Percentiles rank a stretch among this genome's conserved stretches.
Conservation (phyloP, 2,113 vertebrate species). For the Phoenicopterus ruber region DNA sequence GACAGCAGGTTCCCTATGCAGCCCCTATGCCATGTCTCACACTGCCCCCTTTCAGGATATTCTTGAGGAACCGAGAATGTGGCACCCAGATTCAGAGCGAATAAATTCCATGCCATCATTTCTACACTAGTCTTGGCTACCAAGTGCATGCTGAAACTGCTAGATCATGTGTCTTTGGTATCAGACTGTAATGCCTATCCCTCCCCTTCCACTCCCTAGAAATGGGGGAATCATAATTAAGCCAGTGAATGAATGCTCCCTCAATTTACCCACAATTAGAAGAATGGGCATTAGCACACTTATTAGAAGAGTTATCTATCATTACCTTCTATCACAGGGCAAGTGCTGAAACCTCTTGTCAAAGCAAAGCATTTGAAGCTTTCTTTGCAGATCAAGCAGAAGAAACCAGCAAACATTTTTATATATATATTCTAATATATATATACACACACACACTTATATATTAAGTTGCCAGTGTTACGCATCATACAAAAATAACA, state of each 20-base stretch:
- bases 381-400: not conserved
- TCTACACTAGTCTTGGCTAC: not conserved
- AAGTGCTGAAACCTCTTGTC: not conserved
- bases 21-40: not conserved
- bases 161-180: not conserved
- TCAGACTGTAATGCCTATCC: not conserved
- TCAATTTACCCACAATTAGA: not conserved
- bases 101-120: not conserved
- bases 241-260: not conserved
- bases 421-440: too few relatives aligned
- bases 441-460: not conserved
- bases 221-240: not conserved
- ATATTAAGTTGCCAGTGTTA: not conserved
- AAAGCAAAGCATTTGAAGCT: not conserved
- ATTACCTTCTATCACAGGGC: not conserved
- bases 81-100: not conserved
- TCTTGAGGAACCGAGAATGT: not conserved
- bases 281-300: not conserved
- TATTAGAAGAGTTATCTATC: not conserved
- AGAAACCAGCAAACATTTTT: not conserved
- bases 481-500: not conserved
- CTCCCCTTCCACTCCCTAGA: not conserved
- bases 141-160: accelerated
- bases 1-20: not conserved
- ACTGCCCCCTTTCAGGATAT: not conserved